Conservation (phyloP, 1,140 invertebrate genomes). For the Lordiphosa clarofinis region DNA sequence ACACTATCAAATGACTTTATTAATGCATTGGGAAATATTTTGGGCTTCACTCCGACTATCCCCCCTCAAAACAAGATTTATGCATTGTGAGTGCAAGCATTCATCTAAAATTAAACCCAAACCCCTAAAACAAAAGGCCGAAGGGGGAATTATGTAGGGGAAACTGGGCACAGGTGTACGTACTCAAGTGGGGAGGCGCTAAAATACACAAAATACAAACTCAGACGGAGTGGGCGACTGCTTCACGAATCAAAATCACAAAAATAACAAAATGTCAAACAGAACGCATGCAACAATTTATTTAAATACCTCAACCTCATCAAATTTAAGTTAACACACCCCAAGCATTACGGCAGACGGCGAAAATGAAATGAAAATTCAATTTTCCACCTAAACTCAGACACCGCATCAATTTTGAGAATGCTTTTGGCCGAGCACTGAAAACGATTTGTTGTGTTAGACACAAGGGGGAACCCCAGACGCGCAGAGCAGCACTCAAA, state of each 20-base stretch:
- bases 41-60: neutral
- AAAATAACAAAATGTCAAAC: constrained; percentile 79
- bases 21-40: constrained; percentile 40
- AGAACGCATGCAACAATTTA: constrained; percentile 74
- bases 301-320: constrained; percentile 72
- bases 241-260: constrained; percentile 62
- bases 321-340: constrained; percentile 68
- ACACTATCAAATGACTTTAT: constrained; percentile 26
- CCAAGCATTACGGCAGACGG: constrained; percentile 41
- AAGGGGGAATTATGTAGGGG: neutral
- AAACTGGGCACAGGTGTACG: constrained; percentile 28
- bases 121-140: neutral
- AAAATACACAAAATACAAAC: constrained; percentile 20
- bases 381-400: constrained; percentile 79
- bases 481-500: constrained; percentile 41
- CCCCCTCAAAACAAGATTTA: constrained; percentile 30
- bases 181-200: constrained; percentile 25
- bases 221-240: constrained; percentile 25
- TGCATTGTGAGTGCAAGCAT: constrained; percentile 27
- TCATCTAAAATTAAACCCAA: constrained; percentile 39
- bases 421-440: constrained; percentile 64
- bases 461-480: constrained; percentile 30
- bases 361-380: constrained; percentile 75
- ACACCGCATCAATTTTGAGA: constrained; percentile 78
- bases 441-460: constrained; percentile 74